These are phyloP conservation scores for Heteromormyrus szaboi DNA, from an alignment of 2,797 vertebrate genomes.

Conservation along the genomic window DNA sequence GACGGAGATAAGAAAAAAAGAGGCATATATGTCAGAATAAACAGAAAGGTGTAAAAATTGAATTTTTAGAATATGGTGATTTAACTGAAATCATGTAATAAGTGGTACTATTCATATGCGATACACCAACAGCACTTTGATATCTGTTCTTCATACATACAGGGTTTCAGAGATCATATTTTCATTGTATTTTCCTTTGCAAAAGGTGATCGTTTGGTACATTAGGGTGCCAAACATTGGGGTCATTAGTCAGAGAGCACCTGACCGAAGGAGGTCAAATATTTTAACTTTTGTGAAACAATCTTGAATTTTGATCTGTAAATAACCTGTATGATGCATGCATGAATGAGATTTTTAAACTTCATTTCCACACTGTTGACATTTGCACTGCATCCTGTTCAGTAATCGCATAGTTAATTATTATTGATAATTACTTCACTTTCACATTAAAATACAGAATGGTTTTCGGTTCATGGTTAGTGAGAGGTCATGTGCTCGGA, in stretches of 20 bases:
- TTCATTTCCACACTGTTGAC: background rate
- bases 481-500: background rate
- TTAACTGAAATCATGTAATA: background rate
- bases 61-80: background rate
- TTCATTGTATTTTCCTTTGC: background rate
- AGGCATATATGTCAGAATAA: background rate
- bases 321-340: background rate
- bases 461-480: background rate
- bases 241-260: background rate
- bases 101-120: background rate
- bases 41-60: background rate
- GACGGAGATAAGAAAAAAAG: background rate
- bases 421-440: background rate
- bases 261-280: background rate
- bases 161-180: background rate
- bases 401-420: background rate
- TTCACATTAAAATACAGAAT: background rate
- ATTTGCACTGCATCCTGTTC: background rate
- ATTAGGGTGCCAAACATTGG: background rate
- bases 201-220: background rate
- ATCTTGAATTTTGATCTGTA: background rate
- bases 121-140: background rate
- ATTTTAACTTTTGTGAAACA: background rate
- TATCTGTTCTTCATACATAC: background rate
- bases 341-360: background rate